Conservation (phyloP, 2,797 vertebrate genomes). For the Parauchenoglanis punctatus region DNA sequence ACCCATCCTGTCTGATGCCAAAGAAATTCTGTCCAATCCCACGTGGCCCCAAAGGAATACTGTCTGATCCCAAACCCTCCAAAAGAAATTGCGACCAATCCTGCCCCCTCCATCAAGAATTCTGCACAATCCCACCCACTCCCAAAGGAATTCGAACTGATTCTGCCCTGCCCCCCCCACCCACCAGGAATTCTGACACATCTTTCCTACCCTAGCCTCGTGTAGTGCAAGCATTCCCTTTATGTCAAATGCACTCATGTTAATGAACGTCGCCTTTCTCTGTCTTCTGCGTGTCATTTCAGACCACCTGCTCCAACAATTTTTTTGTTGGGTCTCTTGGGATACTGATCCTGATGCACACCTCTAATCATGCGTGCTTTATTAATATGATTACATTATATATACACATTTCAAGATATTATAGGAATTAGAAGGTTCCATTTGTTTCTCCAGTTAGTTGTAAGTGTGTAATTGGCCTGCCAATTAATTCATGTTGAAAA, state of each 20-base stretch:
- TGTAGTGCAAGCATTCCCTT: not conserved
- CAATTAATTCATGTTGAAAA: not conserved
- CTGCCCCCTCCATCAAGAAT: not conserved
- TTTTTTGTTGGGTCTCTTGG: not conserved
- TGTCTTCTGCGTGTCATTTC: not conserved
- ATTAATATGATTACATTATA: constrained; percentile 2
- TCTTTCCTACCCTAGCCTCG: not conserved
- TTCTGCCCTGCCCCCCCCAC: too few species aligned
- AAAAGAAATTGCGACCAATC: not conserved
- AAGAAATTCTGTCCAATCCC: not conserved
- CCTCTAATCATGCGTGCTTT: not conserved
- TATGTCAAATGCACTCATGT: not conserved
- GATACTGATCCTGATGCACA: not conserved
- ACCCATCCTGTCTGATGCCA: too few species aligned
- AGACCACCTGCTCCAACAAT: not conserved
- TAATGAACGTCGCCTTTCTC: not conserved
- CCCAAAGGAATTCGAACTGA: not conserved
- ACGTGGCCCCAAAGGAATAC: not conserved
- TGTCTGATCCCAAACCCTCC: not conserved
- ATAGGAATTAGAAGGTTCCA: not conserved
- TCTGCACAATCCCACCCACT: not conserved
- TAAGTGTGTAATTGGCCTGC: not conserved
- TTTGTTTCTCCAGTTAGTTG: not conserved
- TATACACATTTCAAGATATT: not conserved
- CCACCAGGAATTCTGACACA: too few species aligned